phyloP scores from a whole-genome alignment of 53 echinoderm and acorn worm species.

The Paracentrotus lividus region DNA sequence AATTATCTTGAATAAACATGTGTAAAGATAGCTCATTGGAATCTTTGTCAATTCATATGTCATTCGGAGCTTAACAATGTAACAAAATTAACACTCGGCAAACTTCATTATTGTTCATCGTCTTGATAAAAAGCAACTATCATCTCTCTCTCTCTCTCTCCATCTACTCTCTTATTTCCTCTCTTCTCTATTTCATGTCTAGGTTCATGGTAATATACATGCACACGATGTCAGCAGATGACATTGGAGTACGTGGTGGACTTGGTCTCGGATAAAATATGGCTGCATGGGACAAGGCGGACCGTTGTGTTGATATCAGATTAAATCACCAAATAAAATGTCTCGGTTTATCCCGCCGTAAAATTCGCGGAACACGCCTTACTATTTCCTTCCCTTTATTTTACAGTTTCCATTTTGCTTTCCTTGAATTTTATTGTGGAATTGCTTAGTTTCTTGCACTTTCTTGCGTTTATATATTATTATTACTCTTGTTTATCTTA shows the following conservation, averaged over 20 bases:
- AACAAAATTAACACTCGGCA: no score
- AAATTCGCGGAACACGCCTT: neutral
- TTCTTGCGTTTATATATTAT: neutral
- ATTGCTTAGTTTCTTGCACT: neutral
- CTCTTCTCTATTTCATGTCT: neutral
- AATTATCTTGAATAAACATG: no score
- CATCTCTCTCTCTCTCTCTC: neutral
- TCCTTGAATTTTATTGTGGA: no score
- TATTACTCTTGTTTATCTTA: neutral
- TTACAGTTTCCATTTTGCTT: neutral
- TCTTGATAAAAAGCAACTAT: no score
- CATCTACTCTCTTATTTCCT: neutral
- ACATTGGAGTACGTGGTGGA: conserved; percentile 49
- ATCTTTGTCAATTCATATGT: no score
- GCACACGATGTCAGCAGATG: conserved; percentile 29
- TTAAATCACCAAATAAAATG: conserved; percentile 38
- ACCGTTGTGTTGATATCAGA: conserved; percentile 37
- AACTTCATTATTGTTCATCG: no score
- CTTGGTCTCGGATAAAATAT: conserved; percentile 48
- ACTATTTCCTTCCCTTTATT: neutral
- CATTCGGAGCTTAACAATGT: no score
- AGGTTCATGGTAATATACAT: conserved; percentile 65
- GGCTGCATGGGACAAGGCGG: conserved; percentile 58
- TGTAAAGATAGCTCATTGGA: no score
- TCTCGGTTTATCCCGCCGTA: neutral